These are phyloP conservation scores for Megalops atlanticus DNA, from an alignment of 2,113 vertebrate species.

Conservation along the genomic window DNA sequence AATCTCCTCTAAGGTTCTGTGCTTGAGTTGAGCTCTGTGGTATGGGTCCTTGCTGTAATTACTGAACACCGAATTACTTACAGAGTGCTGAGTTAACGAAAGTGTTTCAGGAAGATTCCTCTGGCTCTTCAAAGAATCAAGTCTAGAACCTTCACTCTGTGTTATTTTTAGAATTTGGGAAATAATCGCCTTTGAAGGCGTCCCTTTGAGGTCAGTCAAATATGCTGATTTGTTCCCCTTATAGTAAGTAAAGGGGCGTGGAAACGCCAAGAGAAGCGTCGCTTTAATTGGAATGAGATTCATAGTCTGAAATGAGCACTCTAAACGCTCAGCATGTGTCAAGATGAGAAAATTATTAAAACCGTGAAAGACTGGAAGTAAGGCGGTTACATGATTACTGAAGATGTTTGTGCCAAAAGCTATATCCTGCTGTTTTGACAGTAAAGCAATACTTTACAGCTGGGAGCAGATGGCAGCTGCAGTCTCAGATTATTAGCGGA, in stretches of 20 bases:
- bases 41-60: no score
- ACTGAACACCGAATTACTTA: no score
- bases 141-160: no score
- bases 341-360: slow-evolving; percentile 4
- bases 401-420: background rate
- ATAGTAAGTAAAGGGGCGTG: background rate
- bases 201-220: no score
- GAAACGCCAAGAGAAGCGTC: background rate
- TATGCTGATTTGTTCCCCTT: background rate
- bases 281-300: background rate
- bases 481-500: background rate
- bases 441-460: background rate
- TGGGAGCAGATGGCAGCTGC: background rate
- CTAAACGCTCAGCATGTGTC: slow-evolving; percentile 1
- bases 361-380: background rate
- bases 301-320: background rate
- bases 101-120: no score
- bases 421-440: background rate
- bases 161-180: no score
- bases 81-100: no score
- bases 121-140: no score
- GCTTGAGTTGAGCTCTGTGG: no score
- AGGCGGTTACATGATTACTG: background rate
- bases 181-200: no score
- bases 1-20: no score